A percentile compares a stretch with the other conserved stretches of the same genome.
Evolutionary conservation across 2,113 vertebrate species (phyloP).

Genomic region (Trogon melanurus): DNA sequence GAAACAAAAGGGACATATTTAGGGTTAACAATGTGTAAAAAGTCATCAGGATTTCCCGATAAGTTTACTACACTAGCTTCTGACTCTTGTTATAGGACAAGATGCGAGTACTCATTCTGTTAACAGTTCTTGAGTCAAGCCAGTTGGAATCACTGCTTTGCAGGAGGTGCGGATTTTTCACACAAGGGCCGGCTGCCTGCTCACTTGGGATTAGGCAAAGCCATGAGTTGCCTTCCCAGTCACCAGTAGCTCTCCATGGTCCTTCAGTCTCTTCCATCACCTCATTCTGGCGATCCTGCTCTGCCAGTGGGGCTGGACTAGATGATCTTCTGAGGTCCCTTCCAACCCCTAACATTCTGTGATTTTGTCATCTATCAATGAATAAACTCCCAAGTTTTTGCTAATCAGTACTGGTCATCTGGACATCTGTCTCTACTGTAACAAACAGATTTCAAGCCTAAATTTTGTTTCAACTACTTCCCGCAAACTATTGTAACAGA

Average conservation of each 20-base stretch:
- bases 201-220: background rate
- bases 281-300: too few relatives aligned
- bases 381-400: background rate
- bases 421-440: background rate
- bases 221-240: background rate
- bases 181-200: background rate
- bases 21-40: background rate
- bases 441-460: background rate
- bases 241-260: conserved; percentile 36
- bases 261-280: background rate
- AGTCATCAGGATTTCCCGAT: background rate
- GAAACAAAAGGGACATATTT: background rate
- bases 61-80: background rate
- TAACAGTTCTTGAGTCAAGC: background rate
- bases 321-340: too few relatives aligned
- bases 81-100: background rate
- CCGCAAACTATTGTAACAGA: background rate
- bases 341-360: too few relatives aligned
- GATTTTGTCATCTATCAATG: too few relatives aligned
- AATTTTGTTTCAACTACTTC: background rate
- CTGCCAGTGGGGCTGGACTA: too few relatives aligned
- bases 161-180: background rate
- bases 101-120: background rate
- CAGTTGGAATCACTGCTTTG: background rate
- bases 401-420: background rate